Conservation (phyloP, 2,797 vertebrate genomes). For the Heterohyrax brucei region DNA sequence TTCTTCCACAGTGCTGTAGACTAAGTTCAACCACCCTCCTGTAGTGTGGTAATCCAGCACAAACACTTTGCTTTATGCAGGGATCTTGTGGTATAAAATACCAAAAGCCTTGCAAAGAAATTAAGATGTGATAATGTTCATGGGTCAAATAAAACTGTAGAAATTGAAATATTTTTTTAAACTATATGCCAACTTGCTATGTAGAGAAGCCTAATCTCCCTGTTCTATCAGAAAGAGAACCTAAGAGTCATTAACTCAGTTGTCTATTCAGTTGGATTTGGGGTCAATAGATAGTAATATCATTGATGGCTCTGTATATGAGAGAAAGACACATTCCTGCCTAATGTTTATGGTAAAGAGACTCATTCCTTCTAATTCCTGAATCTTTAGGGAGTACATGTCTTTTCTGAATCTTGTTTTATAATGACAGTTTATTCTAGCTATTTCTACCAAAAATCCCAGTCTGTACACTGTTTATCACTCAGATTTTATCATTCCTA, state of each 20-base stretch:
- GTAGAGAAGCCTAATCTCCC: not conserved
- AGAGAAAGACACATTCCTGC: constrained; percentile 18
- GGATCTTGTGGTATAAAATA: not conserved
- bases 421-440: constrained; percentile 43
- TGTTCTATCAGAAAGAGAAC: constrained; percentile 33
- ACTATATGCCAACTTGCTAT: not conserved
- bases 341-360: constrained; percentile 14
- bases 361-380: not conserved
- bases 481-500: constrained; percentile 11
- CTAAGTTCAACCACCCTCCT: not conserved
- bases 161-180: not conserved
- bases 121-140: not conserved
- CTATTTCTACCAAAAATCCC: constrained; percentile 1
- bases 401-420: constrained; percentile 56
- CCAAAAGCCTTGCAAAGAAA: not conserved
- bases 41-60: not conserved
- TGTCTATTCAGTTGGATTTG: not conserved
- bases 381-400: constrained; percentile 22
- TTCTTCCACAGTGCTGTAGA: not conserved
- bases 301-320: not conserved
- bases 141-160: not conserved
- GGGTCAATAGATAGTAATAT: not conserved
- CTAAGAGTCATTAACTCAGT: not conserved
- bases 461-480: constrained; percentile 11
- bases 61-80: not conserved